Evolutionary conservation across 1,140 invertebrate genomes (phyloP), one percentile per base, ranked within the genome.

Genomic region (Platorchestia sp.): DNA sequence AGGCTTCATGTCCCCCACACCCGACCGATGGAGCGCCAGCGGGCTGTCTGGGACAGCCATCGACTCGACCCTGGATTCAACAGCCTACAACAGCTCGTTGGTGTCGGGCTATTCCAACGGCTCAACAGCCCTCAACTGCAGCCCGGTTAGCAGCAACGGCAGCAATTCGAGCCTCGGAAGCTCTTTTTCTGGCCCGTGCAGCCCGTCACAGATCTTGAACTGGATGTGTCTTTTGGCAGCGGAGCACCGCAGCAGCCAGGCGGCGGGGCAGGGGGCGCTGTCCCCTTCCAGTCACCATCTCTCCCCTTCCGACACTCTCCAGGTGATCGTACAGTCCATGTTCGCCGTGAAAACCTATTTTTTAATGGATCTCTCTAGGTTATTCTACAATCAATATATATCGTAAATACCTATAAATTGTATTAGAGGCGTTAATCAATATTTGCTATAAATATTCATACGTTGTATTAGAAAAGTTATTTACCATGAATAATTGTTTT

Each of bases 141-240:
- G 91, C 40, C 45, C 91, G 19, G 43, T 44, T 1, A 93, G 91
- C 45, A 93, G 91, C 44, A 90, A 90, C 87, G 45, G 45, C 91
- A 93, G 91, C 44, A 93, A 47, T 93, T 93, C 91, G 44, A 93
- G 91, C 36, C 91, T 45, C 10, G 91, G 91, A 10, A 93, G 91
- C 45, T 93, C 91, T 7, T 42, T 93, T 45, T 93, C 91, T 44
- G 45, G 91, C 5, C 40, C 43, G 5, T 93, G 91, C 44, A 93
- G 91, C 40, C 91, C 91, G 44, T 93, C 91, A 0, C 91, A 93
- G 91, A 7, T 93, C 5, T 44, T 93, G 45, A 93, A 93, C 91
- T 93, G 91, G 91, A 93, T 93, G 91, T 93, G 45, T 93, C 91
- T 93, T 44, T 44, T 93, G 36, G 91, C 91, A 6, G 91, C 91